phyloP scores from a whole-genome alignment of 2,113 vertebrate genomes.

The Callorhinus ursinus region DNA sequence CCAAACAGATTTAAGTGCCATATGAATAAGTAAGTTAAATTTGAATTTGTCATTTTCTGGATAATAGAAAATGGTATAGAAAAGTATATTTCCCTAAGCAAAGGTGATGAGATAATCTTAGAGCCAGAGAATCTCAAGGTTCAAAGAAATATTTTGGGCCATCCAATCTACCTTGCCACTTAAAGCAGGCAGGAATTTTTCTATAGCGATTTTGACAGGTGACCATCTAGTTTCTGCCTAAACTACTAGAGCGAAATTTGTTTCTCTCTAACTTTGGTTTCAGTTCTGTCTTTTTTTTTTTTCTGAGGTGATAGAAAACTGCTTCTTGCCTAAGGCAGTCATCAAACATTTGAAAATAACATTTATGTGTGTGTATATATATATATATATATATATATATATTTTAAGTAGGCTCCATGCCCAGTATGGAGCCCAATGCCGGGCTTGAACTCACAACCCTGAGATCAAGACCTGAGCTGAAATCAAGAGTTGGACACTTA shows the following conservation, averaged over 20 bases:
- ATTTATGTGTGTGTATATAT: not conserved
- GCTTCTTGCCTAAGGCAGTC: not conserved
- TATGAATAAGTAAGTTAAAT: constrained; percentile 19
- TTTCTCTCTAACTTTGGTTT: not conserved
- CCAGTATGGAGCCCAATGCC: not conserved
- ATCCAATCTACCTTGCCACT: not conserved
- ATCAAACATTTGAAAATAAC: constrained; percentile 44
- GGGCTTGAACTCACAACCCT: not conserved
- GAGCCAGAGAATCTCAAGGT: not conserved
- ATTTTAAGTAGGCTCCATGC: not conserved
- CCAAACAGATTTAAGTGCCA: not conserved
- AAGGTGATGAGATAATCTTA: not conserved
- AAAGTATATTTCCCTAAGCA: not conserved
- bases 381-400: not conserved
- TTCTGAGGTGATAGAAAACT: not conserved
- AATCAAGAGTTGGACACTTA: not conserved
- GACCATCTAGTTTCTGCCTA: not conserved
- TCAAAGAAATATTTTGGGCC: constrained; percentile 6
- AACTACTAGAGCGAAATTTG: not conserved
- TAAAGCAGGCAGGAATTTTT: not conserved
- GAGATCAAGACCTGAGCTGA: not conserved
- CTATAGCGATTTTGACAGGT: not conserved
- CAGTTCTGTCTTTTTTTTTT: not conserved
- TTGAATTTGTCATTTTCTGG: not conserved
- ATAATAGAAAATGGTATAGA: not conserved